phyloP scores from a whole-genome alignment of 1,140 invertebrate species.

The Penaeus japonicus region DNA sequence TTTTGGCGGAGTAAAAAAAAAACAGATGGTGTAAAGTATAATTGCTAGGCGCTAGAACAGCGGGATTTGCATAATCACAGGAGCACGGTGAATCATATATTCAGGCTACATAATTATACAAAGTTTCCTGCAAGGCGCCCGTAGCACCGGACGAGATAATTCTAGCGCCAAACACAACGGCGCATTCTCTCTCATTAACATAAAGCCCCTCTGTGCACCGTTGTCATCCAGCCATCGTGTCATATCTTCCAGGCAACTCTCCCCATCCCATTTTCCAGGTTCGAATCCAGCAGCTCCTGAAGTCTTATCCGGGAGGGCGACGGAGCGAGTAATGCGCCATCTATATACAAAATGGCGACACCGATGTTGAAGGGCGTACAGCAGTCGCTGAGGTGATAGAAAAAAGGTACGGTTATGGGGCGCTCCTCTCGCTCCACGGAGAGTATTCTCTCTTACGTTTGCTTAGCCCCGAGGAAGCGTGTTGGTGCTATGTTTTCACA shows the following conservation, averaged over 20 bases:
- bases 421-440: background rate
- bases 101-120: no score
- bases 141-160: no score
- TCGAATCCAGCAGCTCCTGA: constrained; percentile 43
- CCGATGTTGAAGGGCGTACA: constrained; percentile 41
- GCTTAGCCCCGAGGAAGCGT: background rate
- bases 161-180: background rate
- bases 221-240: constrained; percentile 14
- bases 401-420: constrained; percentile 24
- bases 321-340: constrained; percentile 57
- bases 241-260: background rate
- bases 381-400: constrained; percentile 42
- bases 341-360: constrained; percentile 59
- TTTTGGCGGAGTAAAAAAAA: no score
- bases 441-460: constrained; percentile 18
- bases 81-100: no score
- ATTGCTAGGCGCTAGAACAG: no score
- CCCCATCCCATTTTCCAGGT: constrained; percentile 37
- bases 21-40: no score
- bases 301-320: constrained; percentile 56
- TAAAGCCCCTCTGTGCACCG: constrained; percentile 9
- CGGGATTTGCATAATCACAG: no score
- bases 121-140: no score
- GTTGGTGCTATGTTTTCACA: background rate
- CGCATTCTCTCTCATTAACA: constrained; percentile 43